phyloP scores from a whole-genome alignment of 2,113 vertebrate genomes.

The Glaucomys volans region DNA sequence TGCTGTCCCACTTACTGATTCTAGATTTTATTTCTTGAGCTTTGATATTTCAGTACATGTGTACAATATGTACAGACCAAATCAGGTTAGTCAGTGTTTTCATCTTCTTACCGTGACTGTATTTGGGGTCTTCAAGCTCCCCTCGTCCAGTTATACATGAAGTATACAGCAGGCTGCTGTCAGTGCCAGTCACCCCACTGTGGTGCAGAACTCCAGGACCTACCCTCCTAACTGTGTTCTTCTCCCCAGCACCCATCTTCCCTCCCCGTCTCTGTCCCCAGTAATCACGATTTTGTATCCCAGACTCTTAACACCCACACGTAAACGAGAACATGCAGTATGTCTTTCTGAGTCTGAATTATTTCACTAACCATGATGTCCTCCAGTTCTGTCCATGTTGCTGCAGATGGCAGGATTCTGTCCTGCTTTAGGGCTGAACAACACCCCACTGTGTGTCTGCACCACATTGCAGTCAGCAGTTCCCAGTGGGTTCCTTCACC shows the following conservation, averaged over 20 bases:
- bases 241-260: background rate
- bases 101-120: background rate
- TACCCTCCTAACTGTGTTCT: background rate
- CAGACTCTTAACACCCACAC: no score
- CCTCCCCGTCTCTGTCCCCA: no score
- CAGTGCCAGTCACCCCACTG: no score
- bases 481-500: background rate
- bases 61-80: no score
- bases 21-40: no score
- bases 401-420: no score
- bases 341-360: background rate
- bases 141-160: no score
- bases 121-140: no score
- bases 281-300: background rate
- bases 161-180: no score
- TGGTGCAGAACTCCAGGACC: background rate
- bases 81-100: no score
- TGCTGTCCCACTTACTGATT: no score
- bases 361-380: background rate
- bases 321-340: no score
- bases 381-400: background rate
- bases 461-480: background rate
- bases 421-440: background rate
- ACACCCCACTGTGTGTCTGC: background rate
- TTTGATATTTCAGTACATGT: background rate